Evolutionary conservation across 2,113 vertebrate genomes (phyloP).

Genomic region (Bostrychus sinensis): DNA sequence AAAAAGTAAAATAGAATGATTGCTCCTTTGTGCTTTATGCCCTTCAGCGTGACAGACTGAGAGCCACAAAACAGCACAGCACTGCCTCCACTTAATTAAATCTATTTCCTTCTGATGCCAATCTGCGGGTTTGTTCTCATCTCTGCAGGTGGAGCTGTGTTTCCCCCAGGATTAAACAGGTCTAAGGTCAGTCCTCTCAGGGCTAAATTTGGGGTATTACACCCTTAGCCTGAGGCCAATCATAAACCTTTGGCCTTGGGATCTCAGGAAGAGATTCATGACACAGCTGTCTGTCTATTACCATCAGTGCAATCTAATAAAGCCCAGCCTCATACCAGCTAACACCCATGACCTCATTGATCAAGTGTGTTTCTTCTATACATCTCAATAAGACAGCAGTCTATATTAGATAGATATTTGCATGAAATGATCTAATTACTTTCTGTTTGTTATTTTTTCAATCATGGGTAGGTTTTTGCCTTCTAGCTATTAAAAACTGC

Average conservation of each 20-base stretch:
- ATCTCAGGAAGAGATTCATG: conserved; percentile 55
- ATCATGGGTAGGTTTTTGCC: conserved; percentile 6
- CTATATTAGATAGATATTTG: conserved; percentile 20
- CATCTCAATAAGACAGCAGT: not conserved
- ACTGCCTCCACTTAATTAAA: conserved; percentile 56
- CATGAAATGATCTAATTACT: conserved; percentile 48
- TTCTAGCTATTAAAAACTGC: not conserved
- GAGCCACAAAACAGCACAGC: conserved; percentile 47
- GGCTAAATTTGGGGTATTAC: conserved; percentile 29
- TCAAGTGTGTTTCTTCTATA: conserved; percentile 24
- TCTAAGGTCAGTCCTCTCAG: conserved; percentile 33
- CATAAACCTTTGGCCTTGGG: conserved; percentile 55
- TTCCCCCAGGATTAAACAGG: conserved; percentile 30
- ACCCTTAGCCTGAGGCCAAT: conserved; percentile 46
- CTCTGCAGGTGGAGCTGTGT: conserved; percentile 28
- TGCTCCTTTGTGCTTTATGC: conserved; percentile 51
- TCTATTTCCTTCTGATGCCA: conserved; percentile 37
- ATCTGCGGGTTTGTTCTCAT: conserved; percentile 27
- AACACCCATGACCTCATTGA: conserved; percentile 58
- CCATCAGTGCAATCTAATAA: conserved; percentile 68
- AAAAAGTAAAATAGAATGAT: conserved; percentile 52
- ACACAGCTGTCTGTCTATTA: conserved; percentile 74
- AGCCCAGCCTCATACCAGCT: conserved; percentile 44
- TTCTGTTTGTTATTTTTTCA: conserved; percentile 27
- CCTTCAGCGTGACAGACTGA: conserved; percentile 54